Percentiles rank a stretch among this genome's conserved stretches.
phyloP scores from a whole-genome alignment of 2,113 vertebrate genomes.

The Pontoporia blainvillei region DNA sequence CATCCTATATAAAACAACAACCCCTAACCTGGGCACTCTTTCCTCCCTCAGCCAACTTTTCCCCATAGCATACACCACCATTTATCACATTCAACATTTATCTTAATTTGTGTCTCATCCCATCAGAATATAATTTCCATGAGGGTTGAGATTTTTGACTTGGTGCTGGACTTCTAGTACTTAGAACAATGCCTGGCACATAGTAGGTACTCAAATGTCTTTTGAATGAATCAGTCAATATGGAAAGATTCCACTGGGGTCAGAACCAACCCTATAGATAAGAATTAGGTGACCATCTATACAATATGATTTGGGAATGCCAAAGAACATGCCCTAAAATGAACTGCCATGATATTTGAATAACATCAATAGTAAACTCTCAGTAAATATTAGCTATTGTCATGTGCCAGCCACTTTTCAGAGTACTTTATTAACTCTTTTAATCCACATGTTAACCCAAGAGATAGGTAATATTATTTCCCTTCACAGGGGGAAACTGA shows the following conservation, averaged over 20 bases:
- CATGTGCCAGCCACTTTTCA: neutral
- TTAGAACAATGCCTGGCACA: neutral
- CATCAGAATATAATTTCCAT: neutral
- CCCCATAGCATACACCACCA: neutral
- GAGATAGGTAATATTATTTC: neutral
- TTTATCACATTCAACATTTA: neutral
- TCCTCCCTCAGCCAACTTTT: neutral
- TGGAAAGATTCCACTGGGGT: neutral
- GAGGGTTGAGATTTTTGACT: neutral
- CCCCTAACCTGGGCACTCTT: neutral
- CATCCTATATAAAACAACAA: neutral
- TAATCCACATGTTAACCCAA: neutral
- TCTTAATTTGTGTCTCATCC: neutral
- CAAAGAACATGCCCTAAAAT: neutral
- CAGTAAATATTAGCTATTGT: neutral
- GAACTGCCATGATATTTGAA: neutral
- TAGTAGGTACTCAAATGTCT: neutral
- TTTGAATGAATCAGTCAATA: neutral
- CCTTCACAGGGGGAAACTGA: neutral
- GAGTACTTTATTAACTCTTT: slow-evolving; percentile 22
- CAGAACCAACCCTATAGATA: neutral
- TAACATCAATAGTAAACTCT: neutral
- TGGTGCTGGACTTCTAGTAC: neutral
- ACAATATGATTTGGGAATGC: neutral
- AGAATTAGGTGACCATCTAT: neutral